Conservation (phyloP, 1,140 invertebrate species). For the Ctenoplectra terminalis region DNA sequence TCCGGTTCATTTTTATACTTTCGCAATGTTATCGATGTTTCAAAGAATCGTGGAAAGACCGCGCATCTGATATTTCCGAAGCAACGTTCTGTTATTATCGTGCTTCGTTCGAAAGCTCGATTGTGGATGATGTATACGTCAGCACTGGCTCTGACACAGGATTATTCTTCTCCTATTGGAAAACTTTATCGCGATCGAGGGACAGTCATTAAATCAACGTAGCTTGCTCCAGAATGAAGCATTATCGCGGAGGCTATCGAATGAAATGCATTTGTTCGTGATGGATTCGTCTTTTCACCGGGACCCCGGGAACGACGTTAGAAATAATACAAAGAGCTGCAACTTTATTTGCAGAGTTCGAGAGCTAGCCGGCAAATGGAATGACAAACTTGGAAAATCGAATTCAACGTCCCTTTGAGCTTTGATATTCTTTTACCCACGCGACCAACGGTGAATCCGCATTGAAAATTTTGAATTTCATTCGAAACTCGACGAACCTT, state of each 20-base stretch:
- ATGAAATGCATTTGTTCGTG: not conserved
- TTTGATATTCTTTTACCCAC: not conserved
- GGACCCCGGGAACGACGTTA: not conserved
- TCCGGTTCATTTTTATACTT: no score
- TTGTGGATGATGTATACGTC: not conserved
- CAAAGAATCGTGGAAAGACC: no score
- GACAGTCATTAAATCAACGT: not conserved
- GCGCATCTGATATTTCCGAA: no score
- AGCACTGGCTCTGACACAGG: not conserved
- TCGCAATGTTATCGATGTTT: no score
- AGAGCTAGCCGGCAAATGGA: constrained; percentile 3
- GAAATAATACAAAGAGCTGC: not conserved
- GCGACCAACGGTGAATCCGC: not conserved
- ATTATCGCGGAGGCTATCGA: not conserved
- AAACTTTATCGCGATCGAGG: not conserved
- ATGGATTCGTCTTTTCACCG: not conserved
- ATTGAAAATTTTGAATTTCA: constrained; percentile 16
- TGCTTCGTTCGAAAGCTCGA: not conserved
- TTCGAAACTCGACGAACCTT: not conserved
- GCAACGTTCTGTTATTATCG: no score
- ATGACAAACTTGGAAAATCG: constrained; percentile 23
- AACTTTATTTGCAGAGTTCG: constrained; percentile 13
- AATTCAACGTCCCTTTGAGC: constrained; percentile 3
- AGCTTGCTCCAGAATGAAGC: not conserved
- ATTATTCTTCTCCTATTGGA: not conserved